A percentile compares a stretch with the other conserved stretches of the same genome.
Evolutionary conservation across 92 coral and sea anemone species (phyloP).

Genomic region (Heteractis magnifica): DNA sequence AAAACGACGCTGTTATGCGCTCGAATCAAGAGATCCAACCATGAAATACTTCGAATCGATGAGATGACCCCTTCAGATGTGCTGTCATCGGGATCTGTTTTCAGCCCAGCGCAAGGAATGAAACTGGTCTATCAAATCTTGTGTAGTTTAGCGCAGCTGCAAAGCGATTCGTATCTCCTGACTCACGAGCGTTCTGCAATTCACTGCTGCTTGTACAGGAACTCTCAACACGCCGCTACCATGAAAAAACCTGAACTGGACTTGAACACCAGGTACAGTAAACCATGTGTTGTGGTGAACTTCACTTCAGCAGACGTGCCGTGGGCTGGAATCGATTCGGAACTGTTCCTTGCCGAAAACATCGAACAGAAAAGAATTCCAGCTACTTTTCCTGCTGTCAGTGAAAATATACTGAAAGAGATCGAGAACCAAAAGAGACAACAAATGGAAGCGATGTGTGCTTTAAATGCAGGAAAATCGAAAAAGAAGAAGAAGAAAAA

Average conservation of each 20-base stretch:
- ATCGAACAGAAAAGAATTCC: constrained; percentile 68
- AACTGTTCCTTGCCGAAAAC: constrained; percentile 67
- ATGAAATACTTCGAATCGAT: constrained; percentile 64
- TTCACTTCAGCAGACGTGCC: constrained; percentile 61
- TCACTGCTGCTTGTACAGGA: constrained; percentile 78
- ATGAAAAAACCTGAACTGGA: constrained; percentile 55
- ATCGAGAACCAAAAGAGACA: constrained; percentile 25
- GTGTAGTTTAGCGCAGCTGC: constrained; percentile 45
- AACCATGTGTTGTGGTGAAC: constrained; percentile 15
- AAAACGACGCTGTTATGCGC: constrained; percentile 70
- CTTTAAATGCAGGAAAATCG: constrained; percentile 1
- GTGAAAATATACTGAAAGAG: constrained; percentile 49
- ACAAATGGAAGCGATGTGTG: neutral
- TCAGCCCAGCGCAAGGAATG: constrained; percentile 81
- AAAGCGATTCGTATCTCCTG: constrained; percentile 52
- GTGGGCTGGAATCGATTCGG: constrained; percentile 70
- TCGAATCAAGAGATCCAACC: constrained; percentile 57
- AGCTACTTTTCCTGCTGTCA: constrained; percentile 81
- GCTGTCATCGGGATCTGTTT: constrained; percentile 54
- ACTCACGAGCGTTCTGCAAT: constrained; percentile 72
- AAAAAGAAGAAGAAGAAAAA: constrained; percentile 53
- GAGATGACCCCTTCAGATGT: constrained; percentile 62
- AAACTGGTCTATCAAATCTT: constrained; percentile 70
- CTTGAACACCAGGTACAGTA: constrained; percentile 38
- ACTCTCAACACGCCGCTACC: constrained; percentile 17